Conservation (phyloP, 2,888 invertebrate genomes). For the Pyrgus malvae region DNA sequence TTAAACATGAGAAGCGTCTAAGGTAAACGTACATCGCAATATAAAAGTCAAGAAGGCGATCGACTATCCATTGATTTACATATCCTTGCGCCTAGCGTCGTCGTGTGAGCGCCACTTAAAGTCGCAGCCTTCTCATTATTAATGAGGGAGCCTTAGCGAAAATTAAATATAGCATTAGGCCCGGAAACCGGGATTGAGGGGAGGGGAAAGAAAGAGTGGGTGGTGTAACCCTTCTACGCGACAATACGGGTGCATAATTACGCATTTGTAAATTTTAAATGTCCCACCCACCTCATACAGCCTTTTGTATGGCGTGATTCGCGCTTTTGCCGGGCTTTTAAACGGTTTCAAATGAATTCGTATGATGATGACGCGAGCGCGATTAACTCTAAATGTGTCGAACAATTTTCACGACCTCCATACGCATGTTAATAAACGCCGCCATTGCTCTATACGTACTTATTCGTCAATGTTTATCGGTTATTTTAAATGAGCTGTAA, state of each 20-base stretch:
- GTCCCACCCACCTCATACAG: slow-evolving; percentile 76
- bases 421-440: slow-evolving; percentile 27
- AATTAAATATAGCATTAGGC: slow-evolving; percentile 83
- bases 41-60: slow-evolving; percentile 11
- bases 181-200: slow-evolving; percentile 72
- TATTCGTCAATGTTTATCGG: slow-evolving; percentile 11
- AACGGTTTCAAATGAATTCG: slow-evolving; percentile 68
- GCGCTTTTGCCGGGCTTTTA: slow-evolving; percentile 67
- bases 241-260: slow-evolving; percentile 82
- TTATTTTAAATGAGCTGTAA: slow-evolving; percentile 16
- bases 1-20: too few relatives aligned
- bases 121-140: slow-evolving; percentile 80
- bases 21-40: too few relatives aligned
- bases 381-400: slow-evolving; percentile 63
- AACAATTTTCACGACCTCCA: slow-evolving; percentile 56
- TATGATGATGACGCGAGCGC: slow-evolving; percentile 63
- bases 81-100: slow-evolving; percentile 57
- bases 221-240: slow-evolving; percentile 71
- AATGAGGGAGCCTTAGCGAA: slow-evolving; percentile 82
- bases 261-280: slow-evolving; percentile 82
- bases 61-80: slow-evolving; percentile 44
- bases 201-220: slow-evolving; percentile 48
- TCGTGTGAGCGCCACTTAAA: slow-evolving; percentile 80
- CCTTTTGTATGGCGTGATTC: slow-evolving; percentile 79
- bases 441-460: slow-evolving; percentile 17